These are phyloP conservation scores for Yasuhikotakia modesta DNA, from an alignment of 2,797 vertebrate species.

Conservation along the genomic window DNA sequence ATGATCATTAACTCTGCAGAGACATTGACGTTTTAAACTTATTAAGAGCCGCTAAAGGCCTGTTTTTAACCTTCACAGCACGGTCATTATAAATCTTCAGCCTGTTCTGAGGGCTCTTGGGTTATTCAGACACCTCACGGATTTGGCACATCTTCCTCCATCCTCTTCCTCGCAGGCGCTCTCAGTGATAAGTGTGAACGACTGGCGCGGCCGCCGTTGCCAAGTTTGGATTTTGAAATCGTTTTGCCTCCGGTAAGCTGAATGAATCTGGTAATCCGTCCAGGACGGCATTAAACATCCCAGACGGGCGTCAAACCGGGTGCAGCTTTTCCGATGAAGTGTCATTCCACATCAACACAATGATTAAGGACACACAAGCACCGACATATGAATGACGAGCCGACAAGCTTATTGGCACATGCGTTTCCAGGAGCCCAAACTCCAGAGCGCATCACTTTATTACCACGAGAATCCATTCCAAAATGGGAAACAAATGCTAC, in stretches of 20 bases:
- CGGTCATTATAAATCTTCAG: conserved; percentile 27
- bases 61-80: not conserved
- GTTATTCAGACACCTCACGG: conserved; percentile 16
- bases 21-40: conserved; percentile 9
- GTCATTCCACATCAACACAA: conserved; percentile 32
- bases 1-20: not conserved
- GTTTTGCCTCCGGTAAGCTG: conserved; percentile 20
- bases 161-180: conserved; percentile 30
- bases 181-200: conserved; percentile 34
- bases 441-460: conserved; percentile 61
- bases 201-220: conserved; percentile 1
- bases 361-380: conserved; percentile 17
- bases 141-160: conserved; percentile 16
- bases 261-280: conserved; percentile 33
- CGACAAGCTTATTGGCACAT: conserved; percentile 53
- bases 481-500: conserved; percentile 57
- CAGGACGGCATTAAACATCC: conserved; percentile 24
- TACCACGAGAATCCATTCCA: conserved; percentile 61
- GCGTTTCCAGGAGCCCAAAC: conserved; percentile 62
- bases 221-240: conserved; percentile 34
- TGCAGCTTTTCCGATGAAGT: conserved; percentile 23
- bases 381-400: conserved; percentile 45
- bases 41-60: not conserved
- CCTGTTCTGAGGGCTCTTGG: conserved; percentile 20
- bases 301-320: not conserved